phyloP scores from a whole-genome alignment of 2,888 invertebrate species.

The Carabus problematicus region DNA sequence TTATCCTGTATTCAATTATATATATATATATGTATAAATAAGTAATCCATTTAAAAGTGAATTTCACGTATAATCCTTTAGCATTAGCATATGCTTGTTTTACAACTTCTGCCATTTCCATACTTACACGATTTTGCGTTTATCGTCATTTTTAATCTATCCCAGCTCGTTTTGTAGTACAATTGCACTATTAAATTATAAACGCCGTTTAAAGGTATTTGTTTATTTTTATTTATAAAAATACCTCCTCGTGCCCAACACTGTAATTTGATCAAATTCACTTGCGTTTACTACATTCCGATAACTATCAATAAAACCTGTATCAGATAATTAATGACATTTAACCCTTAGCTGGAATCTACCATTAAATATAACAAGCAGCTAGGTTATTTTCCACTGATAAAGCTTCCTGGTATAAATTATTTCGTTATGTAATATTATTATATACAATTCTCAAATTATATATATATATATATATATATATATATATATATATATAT shows the following conservation, averaged over 20 bases:
- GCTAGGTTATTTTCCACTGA: neutral
- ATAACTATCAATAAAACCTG: neutral
- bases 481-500: conserved; percentile 8
- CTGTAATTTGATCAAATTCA: conserved; percentile 38
- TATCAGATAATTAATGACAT: conserved; percentile 20
- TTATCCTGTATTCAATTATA: conserved; percentile 33
- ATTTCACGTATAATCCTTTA: conserved; percentile 30
- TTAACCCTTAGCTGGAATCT: conserved; percentile 17
- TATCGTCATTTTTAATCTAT: conserved; percentile 28
- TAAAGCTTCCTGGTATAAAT: neutral
- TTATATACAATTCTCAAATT: neutral
- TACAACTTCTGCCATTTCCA: conserved; percentile 40
- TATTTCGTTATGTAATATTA: neutral
- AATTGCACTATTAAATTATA: conserved; percentile 35
- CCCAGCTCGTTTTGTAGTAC: conserved; percentile 24
- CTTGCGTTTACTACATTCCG: neutral
- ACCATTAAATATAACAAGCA: neutral
- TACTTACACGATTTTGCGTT: conserved; percentile 30
- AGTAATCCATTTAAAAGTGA: conserved; percentile 30
- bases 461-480: conserved; percentile 6
- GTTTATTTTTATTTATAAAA: neutral
- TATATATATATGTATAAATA: conserved; percentile 23
- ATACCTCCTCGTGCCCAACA: conserved; percentile 8
- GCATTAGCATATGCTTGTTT: conserved; percentile 36
- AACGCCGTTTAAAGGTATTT: conserved; percentile 32